Evolutionary conservation across 92 coral and sea anemone genomes (phyloP).

Genomic region (Paragorgia papillata): DNA sequence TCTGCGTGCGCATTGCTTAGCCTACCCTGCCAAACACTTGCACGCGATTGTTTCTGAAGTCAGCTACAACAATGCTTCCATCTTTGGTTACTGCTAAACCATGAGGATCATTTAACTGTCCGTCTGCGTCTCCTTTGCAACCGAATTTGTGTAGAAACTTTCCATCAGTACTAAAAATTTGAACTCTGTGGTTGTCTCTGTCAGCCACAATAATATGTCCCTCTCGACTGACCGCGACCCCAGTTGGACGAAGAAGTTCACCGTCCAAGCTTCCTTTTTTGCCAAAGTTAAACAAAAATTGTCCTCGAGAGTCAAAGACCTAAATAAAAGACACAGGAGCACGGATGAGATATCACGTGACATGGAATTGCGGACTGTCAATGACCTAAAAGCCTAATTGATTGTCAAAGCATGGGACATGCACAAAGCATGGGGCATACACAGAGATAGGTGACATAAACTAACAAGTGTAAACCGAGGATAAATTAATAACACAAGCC

Average conservation of each 20-base stretch:
- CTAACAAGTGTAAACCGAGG: too few relatives aligned
- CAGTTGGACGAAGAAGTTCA: conserved; percentile 94
- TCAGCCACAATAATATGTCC: conserved; percentile 97
- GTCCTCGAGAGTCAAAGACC: conserved; percentile 96
- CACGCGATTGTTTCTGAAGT: conserved; percentile 92
- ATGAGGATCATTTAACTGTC: conserved; percentile 97
- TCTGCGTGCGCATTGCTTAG: not conserved
- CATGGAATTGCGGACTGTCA: too few relatives aligned
- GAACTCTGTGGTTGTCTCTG: conserved; percentile 95
- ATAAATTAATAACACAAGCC: too few relatives aligned
- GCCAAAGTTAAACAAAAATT: conserved; percentile 96
- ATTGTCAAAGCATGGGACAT: too few relatives aligned
- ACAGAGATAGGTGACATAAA: too few relatives aligned
- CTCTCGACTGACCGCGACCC: conserved; percentile 96
- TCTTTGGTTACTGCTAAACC: conserved; percentile 95
- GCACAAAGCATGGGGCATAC: too few relatives aligned
- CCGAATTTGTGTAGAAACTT: conserved; percentile 92
- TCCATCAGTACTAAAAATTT: conserved; percentile 93
- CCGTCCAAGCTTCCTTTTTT: conserved; percentile 96
- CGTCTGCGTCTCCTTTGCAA: conserved; percentile 98
- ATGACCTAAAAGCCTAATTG: too few relatives aligned
- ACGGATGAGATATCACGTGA: too few relatives aligned
- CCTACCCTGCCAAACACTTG: conserved; percentile 72
- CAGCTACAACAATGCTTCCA: conserved; percentile 91
- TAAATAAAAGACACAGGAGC: conserved; percentile 4